phyloP scores from a whole-genome alignment of 1,140 invertebrate species.

The Grapholita molesta region DNA sequence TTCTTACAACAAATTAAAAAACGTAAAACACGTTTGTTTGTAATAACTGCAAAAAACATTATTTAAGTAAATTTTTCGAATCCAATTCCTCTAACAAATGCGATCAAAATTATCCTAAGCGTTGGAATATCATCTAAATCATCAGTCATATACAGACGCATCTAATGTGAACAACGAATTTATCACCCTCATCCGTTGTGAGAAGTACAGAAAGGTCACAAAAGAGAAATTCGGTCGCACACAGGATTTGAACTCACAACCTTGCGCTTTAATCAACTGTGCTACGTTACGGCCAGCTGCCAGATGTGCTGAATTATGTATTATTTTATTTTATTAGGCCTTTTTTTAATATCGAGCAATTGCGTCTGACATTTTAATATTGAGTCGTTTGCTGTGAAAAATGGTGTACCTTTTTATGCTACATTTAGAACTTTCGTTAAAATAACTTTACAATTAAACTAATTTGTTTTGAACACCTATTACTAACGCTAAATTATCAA shows the following conservation, averaged over 20 bases:
- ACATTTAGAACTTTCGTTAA: no score
- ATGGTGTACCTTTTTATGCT: no score
- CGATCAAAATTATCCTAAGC: not conserved
- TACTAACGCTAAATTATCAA: no score
- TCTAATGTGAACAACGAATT: not conserved
- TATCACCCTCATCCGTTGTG: not conserved
- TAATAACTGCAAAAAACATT: no score
- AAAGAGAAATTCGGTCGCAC: not conserved
- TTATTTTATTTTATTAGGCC: not conserved
- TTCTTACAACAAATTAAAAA: no score
- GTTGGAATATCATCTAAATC: not conserved
- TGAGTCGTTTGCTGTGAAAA: not conserved
- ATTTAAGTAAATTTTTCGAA: not conserved
- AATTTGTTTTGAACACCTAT: no score
- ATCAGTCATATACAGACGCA: not conserved
- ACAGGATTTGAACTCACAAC: not conserved
- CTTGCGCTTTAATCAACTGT: not conserved
- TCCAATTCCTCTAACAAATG: not conserved
- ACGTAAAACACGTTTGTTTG: no score
- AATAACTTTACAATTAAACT: no score
- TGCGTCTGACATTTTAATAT: not conserved
- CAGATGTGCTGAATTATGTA: not conserved
- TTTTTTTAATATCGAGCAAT: not conserved
- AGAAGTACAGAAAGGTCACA: not conserved
- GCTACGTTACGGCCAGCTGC: not conserved